These are phyloP conservation scores for Disparrhopalites patrizii DNA, from an alignment of 2,888 invertebrate genomes.

Conservation along the genomic window DNA sequence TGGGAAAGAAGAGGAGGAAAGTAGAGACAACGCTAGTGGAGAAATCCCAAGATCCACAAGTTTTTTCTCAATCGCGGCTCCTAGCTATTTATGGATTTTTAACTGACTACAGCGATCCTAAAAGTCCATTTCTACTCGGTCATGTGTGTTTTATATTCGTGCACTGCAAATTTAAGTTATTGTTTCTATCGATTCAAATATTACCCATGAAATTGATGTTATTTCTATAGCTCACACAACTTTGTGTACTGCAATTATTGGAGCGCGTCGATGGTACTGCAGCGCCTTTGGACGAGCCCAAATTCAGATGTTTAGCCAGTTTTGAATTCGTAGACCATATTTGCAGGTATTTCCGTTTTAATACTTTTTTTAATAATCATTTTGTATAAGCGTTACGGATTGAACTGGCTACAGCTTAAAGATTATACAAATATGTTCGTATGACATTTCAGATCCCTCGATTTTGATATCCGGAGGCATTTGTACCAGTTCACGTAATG, in stretches of 20 bases:
- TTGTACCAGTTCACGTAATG: constrained; percentile 24
- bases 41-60: constrained; percentile 57
- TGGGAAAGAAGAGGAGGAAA: constrained; percentile 59
- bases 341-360: constrained; percentile 56
- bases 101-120: constrained; percentile 24
- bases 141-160: constrained; percentile 12
- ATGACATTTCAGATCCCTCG: constrained; percentile 29
- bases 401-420: too few species aligned
- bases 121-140: constrained; percentile 19
- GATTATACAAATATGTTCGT: too few species aligned
- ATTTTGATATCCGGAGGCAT: constrained; percentile 38
- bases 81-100: constrained; percentile 64
- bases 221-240: constrained; percentile 63
- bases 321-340: constrained; percentile 75
- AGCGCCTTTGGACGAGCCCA: constrained; percentile 70
- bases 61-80: constrained; percentile 74
- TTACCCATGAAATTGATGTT: too few species aligned
- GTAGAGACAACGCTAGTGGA: constrained; percentile 61
- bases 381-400: too few species aligned
- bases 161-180: too few species aligned
- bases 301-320: constrained; percentile 80
- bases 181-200: too few species aligned
- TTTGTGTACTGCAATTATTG: constrained; percentile 77
- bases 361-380: background rate
- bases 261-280: constrained; percentile 57